Base-by-base conservation (phyloP, 2,113 vertebrate species). In the Dolichotis patagonum region DNA sequence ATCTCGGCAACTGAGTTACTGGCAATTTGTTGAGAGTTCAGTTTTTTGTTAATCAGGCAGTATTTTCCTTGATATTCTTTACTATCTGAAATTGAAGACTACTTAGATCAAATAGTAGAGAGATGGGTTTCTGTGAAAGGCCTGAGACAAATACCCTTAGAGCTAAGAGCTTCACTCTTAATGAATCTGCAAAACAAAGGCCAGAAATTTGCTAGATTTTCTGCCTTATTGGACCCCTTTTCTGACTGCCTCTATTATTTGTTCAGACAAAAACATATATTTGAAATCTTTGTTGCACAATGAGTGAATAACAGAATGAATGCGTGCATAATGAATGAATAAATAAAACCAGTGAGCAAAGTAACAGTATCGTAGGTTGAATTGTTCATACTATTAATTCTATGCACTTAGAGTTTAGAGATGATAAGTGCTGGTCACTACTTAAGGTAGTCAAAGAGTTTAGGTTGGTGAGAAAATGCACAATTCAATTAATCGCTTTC, bases 311-410 rank as follows among this genome's bases (percentile, higher is more conserved):
- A n/a, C n/a, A n/a, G 19, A 84, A 85, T 67, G 65, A n/a, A 20
- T 41, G 49, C 73, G 81, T 65, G 14, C 49, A 63, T 10, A 4
- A 54, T 49, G 35, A 43, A 78, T 67, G 49, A 88, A 84, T 49
- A 92, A 77, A 71, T 38, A 86, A 84, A 90, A 97, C 88, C 35
- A 94, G 26, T 10, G 0, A 88, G 54, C 62, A 38, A 58, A 84
- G 16, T 82, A 24, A 10, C 17, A 69, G 22, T n/a, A 17, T 12
- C 32, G 63, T 28, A 63, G 54, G 46, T 38, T 54, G 28, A 38
- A 22, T 62, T 77, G 12, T 85, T 91, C 63, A 83, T n/a, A 84
- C 17, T 24, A 13, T 54, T 46, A 65, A 28, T 60, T 88, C 54
- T 63, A 4, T n/a, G 9, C 3, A 56, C 5, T 13, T 54, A 17